Percentiles rank a stretch among this genome's conserved stretches.
These are phyloP conservation scores for Thymallus thymallus DNA, from an alignment of 2,113 vertebrate species.

Conservation along the genomic window DNA sequence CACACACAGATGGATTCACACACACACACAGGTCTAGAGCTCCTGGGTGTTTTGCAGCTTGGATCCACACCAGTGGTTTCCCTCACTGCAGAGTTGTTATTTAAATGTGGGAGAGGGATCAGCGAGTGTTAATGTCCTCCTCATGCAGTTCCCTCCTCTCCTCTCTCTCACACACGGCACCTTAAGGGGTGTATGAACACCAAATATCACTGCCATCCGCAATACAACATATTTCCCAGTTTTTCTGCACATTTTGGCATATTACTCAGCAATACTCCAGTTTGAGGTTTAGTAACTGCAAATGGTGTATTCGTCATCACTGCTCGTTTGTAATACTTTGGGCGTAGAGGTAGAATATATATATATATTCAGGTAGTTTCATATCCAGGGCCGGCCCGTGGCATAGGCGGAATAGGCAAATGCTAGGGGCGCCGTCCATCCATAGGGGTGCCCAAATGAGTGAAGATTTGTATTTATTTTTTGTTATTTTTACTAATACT, in stretches of 20 bases:
- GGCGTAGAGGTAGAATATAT: neutral
- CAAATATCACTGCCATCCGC: slow-evolving; percentile 68
- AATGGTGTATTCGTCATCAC: slow-evolving; percentile 49
- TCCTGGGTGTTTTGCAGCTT: slow-evolving; percentile 68
- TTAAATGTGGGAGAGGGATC: slow-evolving; percentile 73
- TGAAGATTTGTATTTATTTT: no score
- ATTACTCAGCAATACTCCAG: slow-evolving; percentile 71
- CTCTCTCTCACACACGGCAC: slow-evolving; percentile 50
- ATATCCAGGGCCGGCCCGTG: no score
- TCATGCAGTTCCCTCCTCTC: slow-evolving; percentile 38
- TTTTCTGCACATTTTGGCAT: slow-evolving; percentile 54
- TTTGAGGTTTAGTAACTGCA: slow-evolving; percentile 48
- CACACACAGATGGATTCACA: no score
- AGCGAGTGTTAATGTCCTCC: slow-evolving; percentile 71
- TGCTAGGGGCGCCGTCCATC: no score
- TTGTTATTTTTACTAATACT: no score
- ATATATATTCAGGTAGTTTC: neutral
- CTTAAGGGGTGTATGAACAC: slow-evolving; percentile 72
- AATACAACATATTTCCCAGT: slow-evolving; percentile 40
- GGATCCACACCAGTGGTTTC: slow-evolving; percentile 70
- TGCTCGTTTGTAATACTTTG: neutral
- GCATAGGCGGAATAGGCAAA: no score
- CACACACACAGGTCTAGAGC: slow-evolving; percentile 40
- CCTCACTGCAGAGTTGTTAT: slow-evolving; percentile 74
- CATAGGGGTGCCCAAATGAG: no score